These are phyloP conservation scores for Andrena minutula DNA, from an alignment of 2,888 invertebrate species.

Conservation along the genomic window DNA sequence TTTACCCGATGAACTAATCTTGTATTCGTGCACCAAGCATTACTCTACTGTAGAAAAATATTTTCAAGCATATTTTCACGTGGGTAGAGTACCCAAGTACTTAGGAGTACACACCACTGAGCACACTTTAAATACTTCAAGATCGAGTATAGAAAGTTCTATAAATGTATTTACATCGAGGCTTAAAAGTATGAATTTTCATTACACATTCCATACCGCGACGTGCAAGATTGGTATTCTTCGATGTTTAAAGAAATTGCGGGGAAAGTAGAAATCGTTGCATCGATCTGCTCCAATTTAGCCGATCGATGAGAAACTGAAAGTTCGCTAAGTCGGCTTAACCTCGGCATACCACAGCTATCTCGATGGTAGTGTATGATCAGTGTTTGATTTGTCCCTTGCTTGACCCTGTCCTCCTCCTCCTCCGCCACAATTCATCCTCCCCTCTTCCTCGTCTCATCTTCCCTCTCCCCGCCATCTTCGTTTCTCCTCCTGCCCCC, in stretches of 20 bases:
- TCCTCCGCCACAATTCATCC: background rate
- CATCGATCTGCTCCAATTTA: constrained; percentile 15
- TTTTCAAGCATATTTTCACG: too few relatives aligned
- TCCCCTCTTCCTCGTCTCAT: background rate
- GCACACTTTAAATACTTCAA: too few relatives aligned
- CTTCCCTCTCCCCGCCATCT: constrained; percentile 17
- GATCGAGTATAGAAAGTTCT: too few relatives aligned
- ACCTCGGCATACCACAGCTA: constrained; percentile 73
- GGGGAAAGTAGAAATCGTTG: constrained; percentile 10
- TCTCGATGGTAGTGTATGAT: constrained; percentile 64
- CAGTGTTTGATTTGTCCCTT: constrained; percentile 69
- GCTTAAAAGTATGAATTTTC: background rate
- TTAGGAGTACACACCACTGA: too few relatives aligned
- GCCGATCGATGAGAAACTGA: constrained; percentile 37
- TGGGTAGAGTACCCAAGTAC: too few relatives aligned
- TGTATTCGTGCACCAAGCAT: too few relatives aligned
- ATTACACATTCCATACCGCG: background rate
- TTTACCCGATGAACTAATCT: too few relatives aligned
- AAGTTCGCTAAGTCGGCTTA: constrained; percentile 63
- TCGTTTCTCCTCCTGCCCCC: background rate
- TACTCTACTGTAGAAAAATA: too few relatives aligned
- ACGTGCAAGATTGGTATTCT: background rate
- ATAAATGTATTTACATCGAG: background rate
- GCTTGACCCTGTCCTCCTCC: constrained; percentile 12
- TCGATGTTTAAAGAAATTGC: background rate